These are phyloP conservation scores for Ceratosolen solmsi DNA, from an alignment of 1,140 invertebrate genomes.

Conservation along the genomic window DNA sequence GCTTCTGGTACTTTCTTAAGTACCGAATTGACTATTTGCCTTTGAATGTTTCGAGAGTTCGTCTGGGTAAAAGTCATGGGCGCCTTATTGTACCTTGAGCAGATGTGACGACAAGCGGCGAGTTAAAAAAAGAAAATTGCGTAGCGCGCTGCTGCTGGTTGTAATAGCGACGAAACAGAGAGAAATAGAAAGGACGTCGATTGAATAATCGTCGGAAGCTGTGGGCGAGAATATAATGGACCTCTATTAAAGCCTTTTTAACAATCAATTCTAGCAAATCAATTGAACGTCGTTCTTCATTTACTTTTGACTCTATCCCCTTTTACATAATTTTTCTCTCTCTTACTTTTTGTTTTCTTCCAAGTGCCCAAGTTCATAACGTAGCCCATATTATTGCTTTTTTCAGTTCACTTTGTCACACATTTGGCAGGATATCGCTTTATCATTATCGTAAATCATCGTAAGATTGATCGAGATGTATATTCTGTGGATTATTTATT, in stretches of 20 bases:
- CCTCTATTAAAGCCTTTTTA: conserved; percentile 53
- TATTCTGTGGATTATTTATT: no score
- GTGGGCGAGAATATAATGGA: conserved; percentile 56
- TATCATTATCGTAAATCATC: no score
- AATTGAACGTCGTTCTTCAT: conserved; percentile 45
- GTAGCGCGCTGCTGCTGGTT: conserved; percentile 9
- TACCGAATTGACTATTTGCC: background rate
- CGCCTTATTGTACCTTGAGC: conserved; percentile 5
- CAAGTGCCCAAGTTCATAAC: no score
- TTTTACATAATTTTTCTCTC: background rate
- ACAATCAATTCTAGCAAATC: conserved; percentile 52
- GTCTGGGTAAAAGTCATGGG: background rate
- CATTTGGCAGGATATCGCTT: no score
- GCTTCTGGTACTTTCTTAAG: background rate
- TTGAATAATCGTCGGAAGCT: conserved; percentile 55
- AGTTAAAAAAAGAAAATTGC: conserved; percentile 13
- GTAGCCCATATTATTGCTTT: no score
- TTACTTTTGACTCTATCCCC: conserved; percentile 4
- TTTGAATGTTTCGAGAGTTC: background rate
- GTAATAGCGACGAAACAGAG: conserved; percentile 35
- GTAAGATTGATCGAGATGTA: no score
- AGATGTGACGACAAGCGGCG: background rate
- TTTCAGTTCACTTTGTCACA: no score
- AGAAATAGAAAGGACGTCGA: conserved; percentile 48
- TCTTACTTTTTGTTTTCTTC: no score